phyloP scores from a whole-genome alignment of 2,888 invertebrate genomes.

The Pyrrhopygopsis socrates region DNA sequence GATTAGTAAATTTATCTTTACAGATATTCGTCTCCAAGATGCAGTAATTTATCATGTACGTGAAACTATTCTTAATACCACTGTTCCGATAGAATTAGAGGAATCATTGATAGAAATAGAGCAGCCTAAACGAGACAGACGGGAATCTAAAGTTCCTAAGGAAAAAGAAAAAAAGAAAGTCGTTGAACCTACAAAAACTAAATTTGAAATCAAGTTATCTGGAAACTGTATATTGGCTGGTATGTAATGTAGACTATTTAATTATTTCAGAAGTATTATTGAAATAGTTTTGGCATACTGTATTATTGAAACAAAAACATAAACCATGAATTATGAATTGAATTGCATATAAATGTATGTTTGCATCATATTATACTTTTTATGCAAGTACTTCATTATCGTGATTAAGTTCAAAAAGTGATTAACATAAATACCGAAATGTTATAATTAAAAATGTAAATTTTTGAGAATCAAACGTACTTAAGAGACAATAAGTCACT shows the following conservation, averaged over 20 bases:
- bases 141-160: conserved; percentile 84
- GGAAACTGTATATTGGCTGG: conserved; percentile 91
- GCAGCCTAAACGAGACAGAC: conserved; percentile 75
- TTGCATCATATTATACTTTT: too few relatives aligned
- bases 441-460: conserved; percentile 40
- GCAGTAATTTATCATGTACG: conserved; percentile 89
- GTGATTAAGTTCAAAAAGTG: not conserved
- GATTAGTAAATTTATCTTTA: too few relatives aligned
- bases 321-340: too few relatives aligned
- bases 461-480: conserved; percentile 10
- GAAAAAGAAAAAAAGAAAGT: conserved; percentile 87
- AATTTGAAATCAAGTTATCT: conserved; percentile 89
- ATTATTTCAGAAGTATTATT: too few relatives aligned
- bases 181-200: conserved; percentile 85
- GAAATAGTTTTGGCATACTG: too few relatives aligned
- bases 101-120: conserved; percentile 72
- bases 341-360: too few relatives aligned
- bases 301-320: not conserved
- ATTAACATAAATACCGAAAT: not conserved
- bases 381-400: not conserved
- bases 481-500: conserved; percentile 36
- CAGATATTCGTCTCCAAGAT: conserved; percentile 92
- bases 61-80: conserved; percentile 87
- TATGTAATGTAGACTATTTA: conserved; percentile 88
- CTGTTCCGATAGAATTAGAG: conserved; percentile 32